Base-by-base conservation (phyloP, 92 coral and sea anemone genomes). In the Epizoanthus ramosus region DNA sequence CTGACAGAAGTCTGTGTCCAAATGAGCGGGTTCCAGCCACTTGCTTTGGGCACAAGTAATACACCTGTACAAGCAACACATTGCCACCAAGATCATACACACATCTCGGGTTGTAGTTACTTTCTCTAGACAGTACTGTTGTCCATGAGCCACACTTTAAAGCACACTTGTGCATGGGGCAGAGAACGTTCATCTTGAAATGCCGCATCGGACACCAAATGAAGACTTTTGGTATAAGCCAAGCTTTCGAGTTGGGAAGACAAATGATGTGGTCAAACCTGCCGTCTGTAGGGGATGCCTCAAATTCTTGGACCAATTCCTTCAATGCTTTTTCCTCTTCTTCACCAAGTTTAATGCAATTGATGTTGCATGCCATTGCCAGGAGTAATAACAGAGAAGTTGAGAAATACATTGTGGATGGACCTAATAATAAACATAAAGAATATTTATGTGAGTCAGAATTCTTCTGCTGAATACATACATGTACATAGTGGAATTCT, bases 51-150 rank as follows among this genome's bases (percentile, higher is more conserved):
- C 95, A 91, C 33, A 75, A 54, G 59, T 87, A 87, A 57, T 74
- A 88, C 12, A 72, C 88, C 50, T 93, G 97, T 15, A 93, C 87
- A 6, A 93, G 90, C 8, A 93, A 21, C 22, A 90, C 89, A 63
- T 93, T 93, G 58, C 96, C 96, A 33, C 96, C 96, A 63, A 92
- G 69, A 68, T 92, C 96, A 68, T 92, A 92, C 17, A 90, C 86
- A 56, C 88, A 74, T 41, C 96, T 75, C 67, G 93, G 97, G 59
- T 93, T 93, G 69, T 89, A 79, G 8, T 89, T 91, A 65, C 91
- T 82, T 83, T 89, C 85, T 19, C 85, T 68, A 3, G 85, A 50
- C 63, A 93, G 69, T 45, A 89, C 81, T 50, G 79, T 61, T 69
- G 88, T 79, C 97, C 97, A 93, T 15, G 81, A 71, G 8, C 90